Evolutionary conservation across 2,888 invertebrate genomes (phyloP).

Genomic region (Xylocampa areola): DNA sequence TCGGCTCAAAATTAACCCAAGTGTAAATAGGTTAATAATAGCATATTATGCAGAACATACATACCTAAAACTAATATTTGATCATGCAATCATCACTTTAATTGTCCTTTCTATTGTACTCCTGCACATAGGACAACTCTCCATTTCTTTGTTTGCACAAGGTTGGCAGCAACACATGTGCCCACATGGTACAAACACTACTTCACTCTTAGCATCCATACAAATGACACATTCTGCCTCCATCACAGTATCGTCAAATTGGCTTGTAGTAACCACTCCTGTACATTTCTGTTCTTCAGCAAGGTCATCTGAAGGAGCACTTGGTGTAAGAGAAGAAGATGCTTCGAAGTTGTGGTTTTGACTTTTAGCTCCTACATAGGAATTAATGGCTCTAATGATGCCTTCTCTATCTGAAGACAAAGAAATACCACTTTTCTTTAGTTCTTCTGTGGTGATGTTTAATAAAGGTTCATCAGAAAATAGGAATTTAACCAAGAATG

Average conservation of each 20-base stretch:
- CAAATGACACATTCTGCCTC: conserved; percentile 95
- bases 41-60: background rate
- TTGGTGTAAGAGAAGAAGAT: conserved; percentile 61
- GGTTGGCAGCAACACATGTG: conserved; percentile 95
- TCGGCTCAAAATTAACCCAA: too few relatives aligned
- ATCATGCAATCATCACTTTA: conserved; percentile 90
- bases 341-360: conserved; percentile 67
- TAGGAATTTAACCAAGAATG: conserved; percentile 91
- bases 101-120: conserved; percentile 92
- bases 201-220: conserved; percentile 92
- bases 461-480: conserved; percentile 87
- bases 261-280: conserved; percentile 74
- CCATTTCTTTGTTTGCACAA: conserved; percentile 91
- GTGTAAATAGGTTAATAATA: too few relatives aligned
- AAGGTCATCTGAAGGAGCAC: conserved; percentile 66
- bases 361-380: conserved; percentile 86
- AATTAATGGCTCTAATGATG: conserved; percentile 91
- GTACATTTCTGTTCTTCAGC: conserved; percentile 70
- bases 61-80: conserved; percentile 37
- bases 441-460: conserved; percentile 88
- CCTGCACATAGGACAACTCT: conserved; percentile 95
- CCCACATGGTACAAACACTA: conserved; percentile 96
- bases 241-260: conserved; percentile 70
- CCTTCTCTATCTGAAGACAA: conserved; percentile 89
- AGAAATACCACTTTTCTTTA: conserved; percentile 90